These are phyloP conservation scores for Notodonta ziczac DNA, from an alignment of 2,888 invertebrate species.

Conservation along the genomic window DNA sequence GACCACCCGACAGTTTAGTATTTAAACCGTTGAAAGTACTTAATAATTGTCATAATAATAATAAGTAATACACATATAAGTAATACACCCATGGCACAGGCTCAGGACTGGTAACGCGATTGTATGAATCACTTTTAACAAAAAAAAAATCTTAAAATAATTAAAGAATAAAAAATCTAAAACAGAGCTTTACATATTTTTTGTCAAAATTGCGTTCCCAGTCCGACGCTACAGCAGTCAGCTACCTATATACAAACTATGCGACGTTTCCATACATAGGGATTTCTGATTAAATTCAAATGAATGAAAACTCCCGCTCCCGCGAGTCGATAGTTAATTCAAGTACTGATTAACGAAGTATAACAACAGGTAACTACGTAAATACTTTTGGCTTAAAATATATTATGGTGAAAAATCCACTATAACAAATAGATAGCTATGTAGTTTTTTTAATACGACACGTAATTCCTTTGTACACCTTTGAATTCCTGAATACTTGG, in stretches of 20 bases:
- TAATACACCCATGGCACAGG: neutral
- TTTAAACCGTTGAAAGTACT: too few relatives aligned
- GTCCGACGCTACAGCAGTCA: conserved; percentile 21
- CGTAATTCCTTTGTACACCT: too few relatives aligned
- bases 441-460: too few relatives aligned
- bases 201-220: neutral
- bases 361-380: neutral
- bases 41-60: too few relatives aligned
- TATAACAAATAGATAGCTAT: too few relatives aligned
- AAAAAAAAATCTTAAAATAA: too few relatives aligned
- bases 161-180: too few relatives aligned
- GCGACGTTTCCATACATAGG: conserved; percentile 8
- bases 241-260: conserved; percentile 23
- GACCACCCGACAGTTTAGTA: too few relatives aligned
- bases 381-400: neutral
- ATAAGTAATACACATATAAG: too few relatives aligned
- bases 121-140: neutral
- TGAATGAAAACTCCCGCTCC: conserved; percentile 8
- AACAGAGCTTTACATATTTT: too few relatives aligned
- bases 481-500: too few relatives aligned
- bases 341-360: neutral
- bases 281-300: conserved; percentile 1
- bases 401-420: neutral
- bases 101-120: neutral
- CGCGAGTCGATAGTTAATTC: conserved; percentile 3